These are phyloP conservation scores for Automeris io DNA, from an alignment of 2,888 invertebrate species.

Conservation along the genomic window DNA sequence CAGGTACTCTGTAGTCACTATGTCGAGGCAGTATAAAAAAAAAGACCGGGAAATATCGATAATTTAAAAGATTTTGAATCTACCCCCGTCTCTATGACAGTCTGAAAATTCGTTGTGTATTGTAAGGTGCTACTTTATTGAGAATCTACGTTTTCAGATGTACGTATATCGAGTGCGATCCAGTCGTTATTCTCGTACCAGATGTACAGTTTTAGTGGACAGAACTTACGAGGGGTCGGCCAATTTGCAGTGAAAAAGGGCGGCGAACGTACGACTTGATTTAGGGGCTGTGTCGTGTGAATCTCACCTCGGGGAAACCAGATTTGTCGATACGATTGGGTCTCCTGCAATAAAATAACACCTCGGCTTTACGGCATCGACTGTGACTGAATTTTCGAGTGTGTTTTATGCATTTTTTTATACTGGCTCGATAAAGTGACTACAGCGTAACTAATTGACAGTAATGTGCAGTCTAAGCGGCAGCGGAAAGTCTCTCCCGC, in stretches of 20 bases:
- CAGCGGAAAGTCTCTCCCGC: too few relatives aligned
- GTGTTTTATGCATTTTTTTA: too few relatives aligned
- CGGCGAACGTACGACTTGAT: slow-evolving; percentile 1
- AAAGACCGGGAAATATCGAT: too few relatives aligned
- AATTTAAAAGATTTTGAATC: too few relatives aligned
- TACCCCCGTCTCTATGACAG: too few relatives aligned
- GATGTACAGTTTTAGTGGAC: slow-evolving; percentile 37
- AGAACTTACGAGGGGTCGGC: slow-evolving; percentile 42
- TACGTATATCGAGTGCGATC: slow-evolving; percentile 37
- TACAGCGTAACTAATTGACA: too few relatives aligned
- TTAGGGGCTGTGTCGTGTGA: background rate
- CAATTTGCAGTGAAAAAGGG: slow-evolving; percentile 20
- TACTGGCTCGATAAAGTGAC: too few relatives aligned
- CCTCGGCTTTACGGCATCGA: background rate
- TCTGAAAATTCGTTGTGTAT: slow-evolving; percentile 38
- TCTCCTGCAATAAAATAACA: background rate
- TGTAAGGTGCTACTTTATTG: slow-evolving; percentile 25
- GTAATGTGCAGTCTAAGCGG: too few relatives aligned
- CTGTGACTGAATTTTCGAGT: background rate
- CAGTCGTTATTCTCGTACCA: slow-evolving; percentile 50
- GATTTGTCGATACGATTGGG: background rate
- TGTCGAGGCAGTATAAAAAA: too few relatives aligned
- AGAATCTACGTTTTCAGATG: slow-evolving; percentile 44
- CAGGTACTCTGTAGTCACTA: too few relatives aligned
- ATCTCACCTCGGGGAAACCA: background rate